Evolutionary conservation across 37 sponge, comb jelly and placozoan genomes (phyloP).

Genomic region (Chondrilla cf. caribensis): DNA sequence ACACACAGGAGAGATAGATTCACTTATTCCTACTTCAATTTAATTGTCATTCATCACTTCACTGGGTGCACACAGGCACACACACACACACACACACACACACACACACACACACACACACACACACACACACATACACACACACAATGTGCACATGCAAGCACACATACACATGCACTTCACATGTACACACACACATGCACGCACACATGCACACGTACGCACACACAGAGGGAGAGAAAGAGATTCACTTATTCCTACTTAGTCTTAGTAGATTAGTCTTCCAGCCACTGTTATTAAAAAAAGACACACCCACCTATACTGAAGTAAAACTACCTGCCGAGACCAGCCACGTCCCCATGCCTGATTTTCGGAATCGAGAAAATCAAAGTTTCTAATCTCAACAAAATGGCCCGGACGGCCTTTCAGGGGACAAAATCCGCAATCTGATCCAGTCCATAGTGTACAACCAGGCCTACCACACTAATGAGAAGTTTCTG

Average conservation of each 20-base stretch:
- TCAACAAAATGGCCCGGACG: constrained; percentile 64
- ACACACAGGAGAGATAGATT: neutral
- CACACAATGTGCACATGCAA: no score
- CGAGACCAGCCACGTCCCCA: constrained; percentile 36
- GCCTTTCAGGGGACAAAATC: constrained; percentile 72
- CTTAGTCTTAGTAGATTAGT: no score
- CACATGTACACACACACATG: constrained; percentile 25
- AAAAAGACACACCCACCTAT: constrained; percentile 24
- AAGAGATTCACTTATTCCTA: no score
- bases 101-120: neutral
- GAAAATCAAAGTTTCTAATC: constrained; percentile 42
- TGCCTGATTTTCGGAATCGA: constrained; percentile 63
- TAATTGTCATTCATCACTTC: no score
- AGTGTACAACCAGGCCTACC: constrained; percentile 85
- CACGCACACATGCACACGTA: neutral
- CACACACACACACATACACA: constrained; percentile 3
- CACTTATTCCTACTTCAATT: no score
- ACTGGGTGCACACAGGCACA: no score
- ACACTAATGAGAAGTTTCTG: constrained; percentile 93
- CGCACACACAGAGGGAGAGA: neutral
- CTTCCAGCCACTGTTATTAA: neutral
- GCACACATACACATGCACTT: no score
- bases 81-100: neutral
- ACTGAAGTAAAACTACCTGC: constrained; percentile 76
- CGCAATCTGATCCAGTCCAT: constrained; percentile 91